Conservation (phyloP, 2,888 invertebrate species). For the Bembecia ichneumoniformis region DNA sequence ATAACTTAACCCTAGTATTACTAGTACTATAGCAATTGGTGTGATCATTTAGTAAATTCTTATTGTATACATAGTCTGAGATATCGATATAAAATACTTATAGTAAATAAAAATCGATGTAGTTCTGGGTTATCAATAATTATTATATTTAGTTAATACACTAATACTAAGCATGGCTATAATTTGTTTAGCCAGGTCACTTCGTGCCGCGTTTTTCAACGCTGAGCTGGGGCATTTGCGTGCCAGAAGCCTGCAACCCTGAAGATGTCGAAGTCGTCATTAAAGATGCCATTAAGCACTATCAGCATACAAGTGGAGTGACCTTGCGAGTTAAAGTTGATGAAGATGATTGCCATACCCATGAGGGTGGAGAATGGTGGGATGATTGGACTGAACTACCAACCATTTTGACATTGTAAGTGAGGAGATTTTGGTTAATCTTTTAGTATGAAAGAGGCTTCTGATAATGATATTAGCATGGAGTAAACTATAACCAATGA, state of each 20-base stretch:
- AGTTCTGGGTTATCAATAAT: too few relatives aligned
- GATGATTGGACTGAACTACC: conserved; percentile 50
- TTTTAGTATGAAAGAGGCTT: neutral
- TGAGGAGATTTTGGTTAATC: conserved; percentile 3
- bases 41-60: too few relatives aligned
- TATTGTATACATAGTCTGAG: too few relatives aligned
- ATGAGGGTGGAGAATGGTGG: conserved; percentile 44
- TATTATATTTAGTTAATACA: neutral
- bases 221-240: conserved; percentile 79
- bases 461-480: neutral
- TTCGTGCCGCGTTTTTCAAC: conserved; percentile 80
- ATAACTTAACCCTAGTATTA: too few relatives aligned
- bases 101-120: too few relatives aligned
- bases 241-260: conserved; percentile 75
- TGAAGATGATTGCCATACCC: conserved; percentile 74
- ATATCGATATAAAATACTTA: too few relatives aligned
- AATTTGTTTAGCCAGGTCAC: conserved; percentile 77
- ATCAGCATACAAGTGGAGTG: conserved; percentile 72
- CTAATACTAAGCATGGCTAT: conserved; percentile 29
- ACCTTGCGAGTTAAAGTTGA: conserved; percentile 75
- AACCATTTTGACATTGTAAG: conserved; percentile 56
- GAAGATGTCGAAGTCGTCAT: conserved; percentile 72
- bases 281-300: conserved; percentile 71
- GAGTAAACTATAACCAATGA: too few relatives aligned
- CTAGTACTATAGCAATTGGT: too few relatives aligned